Evolutionary conservation across 2,797 vertebrate species (phyloP).

Genomic region (Spatula versicolor): DNA sequence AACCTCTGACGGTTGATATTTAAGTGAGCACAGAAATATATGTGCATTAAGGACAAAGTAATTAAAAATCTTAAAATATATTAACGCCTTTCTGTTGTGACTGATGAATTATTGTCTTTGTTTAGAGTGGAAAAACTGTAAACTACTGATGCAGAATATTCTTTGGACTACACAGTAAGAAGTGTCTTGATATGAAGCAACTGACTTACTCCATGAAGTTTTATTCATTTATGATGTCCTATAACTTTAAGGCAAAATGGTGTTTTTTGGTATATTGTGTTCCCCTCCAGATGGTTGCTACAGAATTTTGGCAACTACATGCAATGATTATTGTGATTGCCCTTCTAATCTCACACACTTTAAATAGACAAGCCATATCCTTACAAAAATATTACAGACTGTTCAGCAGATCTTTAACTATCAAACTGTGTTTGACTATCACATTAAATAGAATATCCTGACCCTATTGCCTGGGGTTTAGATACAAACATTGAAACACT

Average conservation of each 20-base stretch:
- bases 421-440: neutral
- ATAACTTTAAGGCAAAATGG: slow-evolving; percentile 9
- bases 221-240: neutral
- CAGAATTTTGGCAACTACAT: slow-evolving; percentile 4
- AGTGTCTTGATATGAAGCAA: neutral
- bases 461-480: neutral
- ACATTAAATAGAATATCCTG: slow-evolving; percentile 15
- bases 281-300: slow-evolving; percentile 34
- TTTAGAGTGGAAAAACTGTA: neutral
- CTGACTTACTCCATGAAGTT: neutral
- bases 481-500: neutral
- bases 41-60: neutral
- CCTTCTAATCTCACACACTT: slow-evolving; percentile 1
- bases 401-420: slow-evolving; percentile 19
- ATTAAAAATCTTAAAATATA: neutral
- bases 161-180: neutral
- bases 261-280: neutral
- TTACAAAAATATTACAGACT: slow-evolving; percentile 13
- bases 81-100: neutral
- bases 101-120: neutral
- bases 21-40: neutral
- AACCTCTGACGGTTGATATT: neutral
- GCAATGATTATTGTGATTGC: slow-evolving; percentile 10
- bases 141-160: neutral
- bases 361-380: neutral